Conservation (phyloP, 2,113 vertebrate species). For the Etheostoma spectabile region DNA sequence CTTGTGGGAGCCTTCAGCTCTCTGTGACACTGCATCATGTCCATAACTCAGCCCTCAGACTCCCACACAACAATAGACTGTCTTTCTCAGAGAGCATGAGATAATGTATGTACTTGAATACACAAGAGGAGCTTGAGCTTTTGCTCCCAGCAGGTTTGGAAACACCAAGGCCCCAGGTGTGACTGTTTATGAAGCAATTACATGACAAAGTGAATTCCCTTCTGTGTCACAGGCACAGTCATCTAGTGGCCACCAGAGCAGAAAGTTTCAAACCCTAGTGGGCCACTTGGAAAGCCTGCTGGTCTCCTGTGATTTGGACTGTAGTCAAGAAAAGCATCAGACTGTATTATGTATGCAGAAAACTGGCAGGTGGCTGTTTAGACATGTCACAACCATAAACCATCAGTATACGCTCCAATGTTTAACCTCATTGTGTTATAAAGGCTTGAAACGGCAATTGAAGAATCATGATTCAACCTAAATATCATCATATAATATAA, state of each 20-base stretch:
- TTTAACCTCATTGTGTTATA: neutral
- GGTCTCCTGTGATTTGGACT: constrained; percentile 27
- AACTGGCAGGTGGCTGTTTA: constrained; percentile 12
- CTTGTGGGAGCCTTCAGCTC: constrained; percentile 31
- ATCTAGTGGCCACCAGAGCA: neutral
- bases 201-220: constrained; percentile 53
- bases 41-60: constrained; percentile 38
- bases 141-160: constrained; percentile 57
- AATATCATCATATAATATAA: constrained; percentile 10
- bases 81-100: constrained; percentile 14
- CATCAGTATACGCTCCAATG: neutral
- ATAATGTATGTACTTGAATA: constrained; percentile 54
- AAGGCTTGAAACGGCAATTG: neutral
- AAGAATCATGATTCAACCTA: constrained; percentile 5
- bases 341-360: constrained; percentile 15
- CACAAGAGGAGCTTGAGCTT: constrained; percentile 36
- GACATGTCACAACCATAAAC: neutral
- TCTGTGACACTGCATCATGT: constrained; percentile 51
- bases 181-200: constrained; percentile 67
- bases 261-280: constrained; percentile 10
- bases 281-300: constrained; percentile 1
- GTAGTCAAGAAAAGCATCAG: neutral
- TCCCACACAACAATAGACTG: constrained; percentile 35
- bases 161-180: constrained; percentile 59
- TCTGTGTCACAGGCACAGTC: neutral